Evolutionary conservation across 1,140 invertebrate species (phyloP).

Genomic region (Globodera rostochiensis): DNA sequence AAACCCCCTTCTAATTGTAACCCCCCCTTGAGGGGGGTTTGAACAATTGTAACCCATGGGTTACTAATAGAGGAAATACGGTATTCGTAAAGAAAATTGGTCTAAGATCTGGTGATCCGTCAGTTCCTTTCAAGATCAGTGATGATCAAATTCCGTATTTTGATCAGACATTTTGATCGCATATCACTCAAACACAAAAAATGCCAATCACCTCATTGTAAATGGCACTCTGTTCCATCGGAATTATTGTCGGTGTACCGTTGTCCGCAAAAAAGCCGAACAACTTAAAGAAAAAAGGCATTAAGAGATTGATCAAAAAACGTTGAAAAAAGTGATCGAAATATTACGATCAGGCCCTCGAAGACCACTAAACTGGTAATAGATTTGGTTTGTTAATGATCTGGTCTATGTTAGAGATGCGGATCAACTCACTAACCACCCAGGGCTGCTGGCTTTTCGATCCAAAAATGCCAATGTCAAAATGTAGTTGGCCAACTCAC

Average conservation of each 20-base stretch:
- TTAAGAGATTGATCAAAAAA: no score
- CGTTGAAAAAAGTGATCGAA: no score
- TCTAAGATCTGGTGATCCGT: no score
- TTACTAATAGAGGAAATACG: no score
- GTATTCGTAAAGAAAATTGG: no score
- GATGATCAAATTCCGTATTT: no score
- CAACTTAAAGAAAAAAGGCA: conserved; percentile 70
- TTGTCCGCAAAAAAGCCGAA: conserved; percentile 85
- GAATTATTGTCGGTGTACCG: conserved; percentile 40
- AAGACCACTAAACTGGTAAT: conserved; percentile 12
- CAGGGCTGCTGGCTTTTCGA: not conserved
- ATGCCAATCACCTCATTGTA: conserved; percentile 54
- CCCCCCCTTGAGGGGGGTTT: no score
- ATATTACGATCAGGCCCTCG: no score
- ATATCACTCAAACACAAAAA: not conserved
- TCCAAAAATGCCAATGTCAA: not conserved
- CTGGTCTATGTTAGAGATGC: conserved; percentile 8
- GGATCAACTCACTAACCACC: not conserved
- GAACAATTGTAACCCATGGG: no score
- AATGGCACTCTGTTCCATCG: conserved; percentile 60
- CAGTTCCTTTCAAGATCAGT: no score
- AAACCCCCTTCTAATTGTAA: no score
- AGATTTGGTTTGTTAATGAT: not conserved
- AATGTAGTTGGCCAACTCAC: conserved; percentile 50
- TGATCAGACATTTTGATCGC: no score